Percentiles rank a stretch among this genome's conserved stretches.
These are phyloP conservation scores for Hemicrepidius hirtus DNA, from an alignment of 2,888 invertebrate genomes.

Conservation along the genomic window DNA sequence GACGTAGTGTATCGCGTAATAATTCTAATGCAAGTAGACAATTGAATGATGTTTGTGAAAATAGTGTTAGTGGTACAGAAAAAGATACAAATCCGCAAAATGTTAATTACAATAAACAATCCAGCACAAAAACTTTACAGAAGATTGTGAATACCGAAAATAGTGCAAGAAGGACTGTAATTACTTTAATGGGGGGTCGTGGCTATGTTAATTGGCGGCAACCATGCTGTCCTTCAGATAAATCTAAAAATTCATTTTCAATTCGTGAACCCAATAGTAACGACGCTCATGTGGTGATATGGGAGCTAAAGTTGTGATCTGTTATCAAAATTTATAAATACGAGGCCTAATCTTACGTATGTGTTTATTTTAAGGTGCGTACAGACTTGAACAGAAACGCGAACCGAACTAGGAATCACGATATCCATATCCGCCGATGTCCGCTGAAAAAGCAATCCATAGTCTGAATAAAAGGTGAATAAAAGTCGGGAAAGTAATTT, in stretches of 20 bases:
- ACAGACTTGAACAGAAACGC: too few species aligned
- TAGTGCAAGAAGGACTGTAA: slow-evolving; percentile 81
- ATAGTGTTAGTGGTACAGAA: slow-evolving; percentile 55
- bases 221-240: slow-evolving; percentile 78
- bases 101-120: slow-evolving; percentile 48
- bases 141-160: slow-evolving; percentile 42
- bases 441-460: too few species aligned
- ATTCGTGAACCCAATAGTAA: slow-evolving; percentile 84
- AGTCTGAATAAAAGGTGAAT: too few species aligned
- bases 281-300: slow-evolving; percentile 92
- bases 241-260: slow-evolving; percentile 71
- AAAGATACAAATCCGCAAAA: slow-evolving; percentile 55
- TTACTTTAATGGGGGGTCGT: slow-evolving; percentile 90
- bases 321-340: slow-evolving; percentile 27
- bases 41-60: slow-evolving; percentile 69
- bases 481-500: too few species aligned
- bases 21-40: slow-evolving; percentile 84
- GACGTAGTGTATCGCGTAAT: slow-evolving; percentile 82
- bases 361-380: slow-evolving; percentile 35
- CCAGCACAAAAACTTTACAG: slow-evolving; percentile 46
- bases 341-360: slow-evolving; percentile 40
- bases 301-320: slow-evolving; percentile 89
- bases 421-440: too few species aligned
- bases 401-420: too few species aligned
- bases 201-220: slow-evolving; percentile 92